Evolutionary conservation across 2,888 invertebrate species (phyloP).

Genomic region (Notocelia uddmanniana): DNA sequence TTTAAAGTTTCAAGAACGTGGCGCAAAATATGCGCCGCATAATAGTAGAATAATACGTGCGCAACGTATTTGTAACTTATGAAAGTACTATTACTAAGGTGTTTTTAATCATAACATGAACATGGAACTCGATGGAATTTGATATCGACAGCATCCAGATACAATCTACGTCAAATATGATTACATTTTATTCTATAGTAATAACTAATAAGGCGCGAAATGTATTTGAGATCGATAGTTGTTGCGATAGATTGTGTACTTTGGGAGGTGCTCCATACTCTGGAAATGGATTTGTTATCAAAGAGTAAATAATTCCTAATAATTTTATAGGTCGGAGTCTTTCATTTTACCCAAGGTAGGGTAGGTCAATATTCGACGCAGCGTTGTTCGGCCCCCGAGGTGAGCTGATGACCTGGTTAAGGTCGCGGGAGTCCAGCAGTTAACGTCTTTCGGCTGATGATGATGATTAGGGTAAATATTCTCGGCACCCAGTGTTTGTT

Average conservation of each 20-base stretch:
- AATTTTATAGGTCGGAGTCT: background rate
- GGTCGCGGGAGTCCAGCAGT: too few species aligned
- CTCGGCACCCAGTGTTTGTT: background rate
- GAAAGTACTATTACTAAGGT: background rate
- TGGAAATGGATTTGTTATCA: background rate
- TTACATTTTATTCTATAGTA: too few species aligned
- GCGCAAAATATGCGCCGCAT: too few species aligned
- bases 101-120: background rate
- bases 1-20: background rate
- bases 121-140: background rate
- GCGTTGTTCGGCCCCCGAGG: too few species aligned
- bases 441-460: too few species aligned
- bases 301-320: constrained; percentile 1
- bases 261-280: background rate
- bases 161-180: background rate
- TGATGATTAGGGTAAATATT: constrained; percentile 1
- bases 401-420: too few species aligned
- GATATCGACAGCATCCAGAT: background rate
- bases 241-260: too few species aligned
- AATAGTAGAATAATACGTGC: background rate
- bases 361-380: too few species aligned
- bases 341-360: too few species aligned
- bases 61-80: constrained; percentile 2
- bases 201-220: too few species aligned
- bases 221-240: too few species aligned